These are phyloP conservation scores for Antidorcas marsupialis DNA, from an alignment of 2,113 vertebrate genomes.

Conservation along the genomic window DNA sequence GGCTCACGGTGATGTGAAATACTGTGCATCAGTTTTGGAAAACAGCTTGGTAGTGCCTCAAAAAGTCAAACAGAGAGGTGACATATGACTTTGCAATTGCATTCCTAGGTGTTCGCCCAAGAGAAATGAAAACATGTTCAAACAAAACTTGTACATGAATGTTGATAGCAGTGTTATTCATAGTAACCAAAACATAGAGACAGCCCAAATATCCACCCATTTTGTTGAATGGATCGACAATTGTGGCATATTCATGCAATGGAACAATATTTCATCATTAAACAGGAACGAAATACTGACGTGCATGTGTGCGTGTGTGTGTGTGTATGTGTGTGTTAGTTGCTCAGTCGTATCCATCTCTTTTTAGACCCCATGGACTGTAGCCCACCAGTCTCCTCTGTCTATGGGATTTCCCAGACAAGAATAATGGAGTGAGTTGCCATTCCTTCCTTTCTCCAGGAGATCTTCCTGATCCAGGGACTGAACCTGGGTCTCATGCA, in stretches of 20 bases:
- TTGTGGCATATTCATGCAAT: background rate
- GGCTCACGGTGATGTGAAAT: background rate
- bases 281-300: background rate
- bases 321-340: background rate
- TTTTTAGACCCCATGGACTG: background rate
- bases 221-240: background rate
- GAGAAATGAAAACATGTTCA: background rate
- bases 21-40: background rate
- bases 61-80: background rate
- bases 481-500: background rate
- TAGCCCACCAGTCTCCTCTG: background rate
- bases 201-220: background rate
- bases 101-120: background rate
- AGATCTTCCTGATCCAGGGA: background rate
- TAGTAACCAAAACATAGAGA: background rate
- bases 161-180: background rate
- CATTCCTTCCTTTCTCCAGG: background rate
- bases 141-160: background rate
- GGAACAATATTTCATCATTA: background rate
- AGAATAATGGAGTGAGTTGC: background rate
- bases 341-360: background rate
- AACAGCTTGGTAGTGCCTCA: background rate
- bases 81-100: background rate
- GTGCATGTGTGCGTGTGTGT: rapidly evolving
- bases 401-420: background rate